Percentiles rank a stretch among this genome's conserved stretches.
phyloP scores from a whole-genome alignment of 2,797 vertebrate species.

The Lutra lutra region DNA sequence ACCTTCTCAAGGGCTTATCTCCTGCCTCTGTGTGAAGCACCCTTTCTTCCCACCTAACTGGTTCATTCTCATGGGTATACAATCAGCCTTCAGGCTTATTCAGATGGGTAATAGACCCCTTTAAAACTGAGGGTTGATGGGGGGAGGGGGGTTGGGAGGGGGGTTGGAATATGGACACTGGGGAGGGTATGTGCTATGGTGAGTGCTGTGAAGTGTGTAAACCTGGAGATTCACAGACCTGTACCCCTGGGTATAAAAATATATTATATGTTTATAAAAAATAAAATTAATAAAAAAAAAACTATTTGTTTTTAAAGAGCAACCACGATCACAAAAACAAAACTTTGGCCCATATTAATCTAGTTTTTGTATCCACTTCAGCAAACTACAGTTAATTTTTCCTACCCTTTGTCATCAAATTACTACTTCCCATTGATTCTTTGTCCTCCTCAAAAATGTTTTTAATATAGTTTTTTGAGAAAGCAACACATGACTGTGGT shows the following conservation, averaged over 20 bases:
- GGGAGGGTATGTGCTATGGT: too few species aligned
- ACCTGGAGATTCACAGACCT: too few species aligned
- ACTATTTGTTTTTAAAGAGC: neutral
- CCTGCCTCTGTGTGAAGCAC: neutral
- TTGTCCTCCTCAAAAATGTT: neutral
- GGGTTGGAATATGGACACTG: too few species aligned
- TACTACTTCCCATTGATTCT: neutral
- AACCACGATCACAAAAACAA: neutral
- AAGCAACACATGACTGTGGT: neutral
- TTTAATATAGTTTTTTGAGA: neutral
- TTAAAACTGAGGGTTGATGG: too few species aligned
- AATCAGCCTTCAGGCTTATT: neutral
- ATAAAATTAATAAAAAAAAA: too few species aligned
- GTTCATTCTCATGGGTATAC: neutral
- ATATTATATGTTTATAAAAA: too few species aligned
- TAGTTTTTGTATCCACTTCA: neutral
- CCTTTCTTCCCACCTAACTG: accelerated
- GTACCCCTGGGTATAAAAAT: too few species aligned
- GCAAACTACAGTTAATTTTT: neutral
- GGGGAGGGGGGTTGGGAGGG: too few species aligned
- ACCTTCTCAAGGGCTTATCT: neutral
- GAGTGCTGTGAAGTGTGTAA: too few species aligned
- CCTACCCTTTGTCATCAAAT: neutral
- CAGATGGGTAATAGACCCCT: neutral
- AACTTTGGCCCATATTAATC: neutral